These are phyloP conservation scores for Dicerorhinus sumatrensis DNA, from an alignment of 2,113 vertebrate species.

Conservation along the genomic window DNA sequence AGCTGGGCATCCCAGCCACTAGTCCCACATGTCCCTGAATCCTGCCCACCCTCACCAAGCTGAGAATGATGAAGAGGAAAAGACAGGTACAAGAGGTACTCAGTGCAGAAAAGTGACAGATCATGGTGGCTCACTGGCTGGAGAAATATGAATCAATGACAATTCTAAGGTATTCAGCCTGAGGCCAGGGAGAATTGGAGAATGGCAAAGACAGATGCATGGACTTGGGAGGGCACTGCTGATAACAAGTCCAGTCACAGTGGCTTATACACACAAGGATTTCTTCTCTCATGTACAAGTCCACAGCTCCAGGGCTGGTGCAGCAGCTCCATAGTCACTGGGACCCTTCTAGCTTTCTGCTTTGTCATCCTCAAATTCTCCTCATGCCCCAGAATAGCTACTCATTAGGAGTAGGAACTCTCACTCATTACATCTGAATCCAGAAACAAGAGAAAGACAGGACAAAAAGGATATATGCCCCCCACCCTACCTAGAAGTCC, in stretches of 20 bases:
- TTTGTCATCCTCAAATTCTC: background rate
- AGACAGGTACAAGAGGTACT: background rate
- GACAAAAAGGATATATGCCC: background rate
- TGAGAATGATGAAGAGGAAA: background rate
- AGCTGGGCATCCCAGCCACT: background rate
- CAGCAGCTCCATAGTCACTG: background rate
- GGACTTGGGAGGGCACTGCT: background rate
- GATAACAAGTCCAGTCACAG: background rate
- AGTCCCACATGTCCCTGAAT: background rate
- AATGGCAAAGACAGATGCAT: background rate
- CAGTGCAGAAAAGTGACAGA: background rate
- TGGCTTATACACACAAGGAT: background rate
- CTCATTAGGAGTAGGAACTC: background rate
- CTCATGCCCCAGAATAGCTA: background rate
- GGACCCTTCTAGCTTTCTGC: background rate
- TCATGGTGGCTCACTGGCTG: background rate
- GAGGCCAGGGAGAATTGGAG: background rate
- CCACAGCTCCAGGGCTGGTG: background rate
- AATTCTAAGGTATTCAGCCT: background rate
- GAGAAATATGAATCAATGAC: background rate
- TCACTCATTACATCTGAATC: background rate
- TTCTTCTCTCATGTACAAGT: background rate
- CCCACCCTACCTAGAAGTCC: background rate
- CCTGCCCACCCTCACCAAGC: background rate
- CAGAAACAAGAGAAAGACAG: constrained; percentile 12